Base-by-base conservation (phyloP, 1,140 invertebrate species). In the Drosophila pachea region DNA sequence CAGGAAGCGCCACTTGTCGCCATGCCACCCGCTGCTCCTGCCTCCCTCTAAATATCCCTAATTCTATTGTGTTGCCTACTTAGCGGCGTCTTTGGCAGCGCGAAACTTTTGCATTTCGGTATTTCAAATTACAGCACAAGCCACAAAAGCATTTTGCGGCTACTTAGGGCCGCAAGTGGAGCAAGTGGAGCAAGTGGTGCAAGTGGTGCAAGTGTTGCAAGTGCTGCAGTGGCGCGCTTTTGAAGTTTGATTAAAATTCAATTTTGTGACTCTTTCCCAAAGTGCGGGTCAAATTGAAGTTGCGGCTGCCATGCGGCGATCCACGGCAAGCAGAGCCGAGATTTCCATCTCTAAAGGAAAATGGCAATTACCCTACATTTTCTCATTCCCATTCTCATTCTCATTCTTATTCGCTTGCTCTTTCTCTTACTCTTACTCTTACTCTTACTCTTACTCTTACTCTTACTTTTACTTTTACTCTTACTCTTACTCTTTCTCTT, bases 51-150 rank as follows among this genome's bases (percentile, higher is more conserved):
- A 8, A 1, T 9, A 16, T 12, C 8, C 5, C 35, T 29, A 31
- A n/a, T 32, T 36, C 14, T n/a, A 52, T 31, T 59, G 61, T 76
- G 64, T 48, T 67, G 68, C 45, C 64, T 52, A 60, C 67, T 71
- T 67, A 38, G 40, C 33, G 43, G 45, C 36, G 59, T 52, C 54
- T 74, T 68, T 72, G 40, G 66, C 40, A 48, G 45, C 42, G 35
- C 29, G 53, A 12, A 35, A 47, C 31, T 47, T 35, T 16, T 36
- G 32, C 31, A 35, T 31, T 59, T 47, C 22, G 32, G 31, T 59
- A 48, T 59, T 59, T 47, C 29, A 45, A 45, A 45, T 56, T 45
- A 32, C 14, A 33, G 40, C 40, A 11, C 8, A 16, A 45, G 8
- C 40, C 31, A 48, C 43, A 59, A 16, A 9, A 9, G 32, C 56